Evolutionary conservation across 2,113 vertebrate genomes (phyloP).

Genomic region (Larimichthys crocea): DNA sequence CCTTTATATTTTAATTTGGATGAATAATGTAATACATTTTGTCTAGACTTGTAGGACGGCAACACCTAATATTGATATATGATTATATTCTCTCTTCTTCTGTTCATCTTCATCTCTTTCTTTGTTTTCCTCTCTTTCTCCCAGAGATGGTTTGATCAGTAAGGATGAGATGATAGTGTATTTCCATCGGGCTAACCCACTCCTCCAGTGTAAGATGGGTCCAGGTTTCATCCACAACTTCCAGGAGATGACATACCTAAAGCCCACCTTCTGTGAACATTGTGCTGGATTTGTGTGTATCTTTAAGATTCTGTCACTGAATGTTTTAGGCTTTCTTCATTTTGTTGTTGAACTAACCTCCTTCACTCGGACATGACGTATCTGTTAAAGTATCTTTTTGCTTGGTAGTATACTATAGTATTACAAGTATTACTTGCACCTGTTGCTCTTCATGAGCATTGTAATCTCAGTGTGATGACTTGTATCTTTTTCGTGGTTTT

Average conservation of each 20-base stretch:
- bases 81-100: not conserved
- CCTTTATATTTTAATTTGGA: too few relatives aligned
- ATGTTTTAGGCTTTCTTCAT: not conserved
- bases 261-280: conserved; percentile 98
- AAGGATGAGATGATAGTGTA: conserved; percentile 99
- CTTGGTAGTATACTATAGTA: not conserved
- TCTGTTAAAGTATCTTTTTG: too few relatives aligned
- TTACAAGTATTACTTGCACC: too few relatives aligned
- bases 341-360: not conserved
- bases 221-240: conserved; percentile 97
- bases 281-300: conserved; percentile 98
- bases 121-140: not conserved
- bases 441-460: not conserved
- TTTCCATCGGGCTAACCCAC: conserved; percentile 95
- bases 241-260: conserved; percentile 98
- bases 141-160: conserved; percentile 95
- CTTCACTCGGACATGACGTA: not conserved
- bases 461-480: not conserved
- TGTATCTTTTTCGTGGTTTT: not conserved
- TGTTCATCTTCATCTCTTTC: not conserved
- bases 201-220: conserved; percentile 96
- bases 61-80: not conserved
- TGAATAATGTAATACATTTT: not conserved
- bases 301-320: not conserved
- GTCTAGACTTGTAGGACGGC: not conserved